A percentile compares a stretch with the other conserved stretches of the same genome.
phyloP scores from a whole-genome alignment of 2,113 vertebrate genomes.

The Psilopogon haemacephalus region DNA sequence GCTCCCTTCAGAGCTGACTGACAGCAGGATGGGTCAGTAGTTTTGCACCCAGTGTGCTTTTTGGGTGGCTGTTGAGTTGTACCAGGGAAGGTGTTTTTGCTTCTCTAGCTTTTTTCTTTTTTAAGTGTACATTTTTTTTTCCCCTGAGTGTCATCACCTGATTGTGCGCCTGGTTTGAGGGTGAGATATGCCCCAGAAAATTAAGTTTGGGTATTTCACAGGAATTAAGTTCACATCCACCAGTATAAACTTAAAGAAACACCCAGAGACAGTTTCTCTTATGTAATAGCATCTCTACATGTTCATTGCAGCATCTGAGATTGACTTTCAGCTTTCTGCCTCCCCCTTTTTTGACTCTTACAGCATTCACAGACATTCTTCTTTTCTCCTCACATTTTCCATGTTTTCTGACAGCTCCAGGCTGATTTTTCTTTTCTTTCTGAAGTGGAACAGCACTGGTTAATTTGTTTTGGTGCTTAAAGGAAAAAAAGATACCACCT shows the following conservation, averaged over 20 bases:
- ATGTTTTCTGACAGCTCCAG: constrained; percentile 22
- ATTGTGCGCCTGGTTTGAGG: neutral
- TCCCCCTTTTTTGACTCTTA: constrained; percentile 1
- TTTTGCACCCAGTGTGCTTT: neutral
- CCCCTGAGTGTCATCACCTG: neutral
- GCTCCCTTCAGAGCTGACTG: neutral
- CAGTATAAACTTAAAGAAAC: neutral
- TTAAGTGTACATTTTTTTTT: neutral
- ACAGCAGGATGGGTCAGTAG: neutral
- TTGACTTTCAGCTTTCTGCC: constrained; percentile 4
- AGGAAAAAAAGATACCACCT: constrained; percentile 45
- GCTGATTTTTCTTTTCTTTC: constrained; percentile 39
- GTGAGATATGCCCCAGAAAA: neutral
- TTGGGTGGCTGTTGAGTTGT: neutral
- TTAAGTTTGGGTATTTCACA: neutral
- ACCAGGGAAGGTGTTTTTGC: neutral
- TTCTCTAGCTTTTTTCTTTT: neutral
- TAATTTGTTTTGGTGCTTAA: constrained; percentile 66
- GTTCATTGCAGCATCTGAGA: neutral
- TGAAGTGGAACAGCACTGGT: constrained; percentile 44
- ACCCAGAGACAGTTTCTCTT: neutral
- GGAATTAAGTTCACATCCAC: neutral
- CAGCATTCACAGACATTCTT: neutral
- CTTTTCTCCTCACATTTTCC: constrained; percentile 43
- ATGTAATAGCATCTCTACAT: neutral